Percentiles rank a stretch among this genome's conserved stretches.
Evolutionary conservation across 1,140 invertebrate species (phyloP).

Genomic region (Delia radicum): DNA sequence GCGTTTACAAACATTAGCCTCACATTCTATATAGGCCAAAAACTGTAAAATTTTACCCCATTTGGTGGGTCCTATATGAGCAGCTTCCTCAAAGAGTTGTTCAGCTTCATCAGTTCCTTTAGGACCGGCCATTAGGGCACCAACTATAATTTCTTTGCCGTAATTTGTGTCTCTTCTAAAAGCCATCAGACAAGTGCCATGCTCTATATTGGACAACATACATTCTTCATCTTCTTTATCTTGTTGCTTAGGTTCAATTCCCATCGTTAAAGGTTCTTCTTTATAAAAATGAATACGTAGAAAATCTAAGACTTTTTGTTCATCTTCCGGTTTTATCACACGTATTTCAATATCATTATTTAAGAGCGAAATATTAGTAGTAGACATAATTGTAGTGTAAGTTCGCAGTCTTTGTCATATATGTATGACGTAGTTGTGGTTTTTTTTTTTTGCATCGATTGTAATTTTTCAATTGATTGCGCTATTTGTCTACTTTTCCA

Average conservation of each 20-base stretch:
- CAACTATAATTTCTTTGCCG: slow-evolving; percentile 8
- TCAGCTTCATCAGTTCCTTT: slow-evolving; percentile 27
- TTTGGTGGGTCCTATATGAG: slow-evolving; percentile 19
- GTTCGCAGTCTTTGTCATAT: neutral
- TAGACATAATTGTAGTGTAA: neutral
- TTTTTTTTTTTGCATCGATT: neutral
- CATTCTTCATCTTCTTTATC: slow-evolving; percentile 30
- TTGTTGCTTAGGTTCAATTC: slow-evolving; percentile 31
- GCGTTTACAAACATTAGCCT: slow-evolving; percentile 27
- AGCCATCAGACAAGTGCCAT: slow-evolving; percentile 28
- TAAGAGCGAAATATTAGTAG: neutral
- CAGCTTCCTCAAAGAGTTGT: slow-evolving; percentile 23
- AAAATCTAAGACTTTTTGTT: slow-evolving; percentile 29
- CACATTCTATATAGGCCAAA: slow-evolving; percentile 26
- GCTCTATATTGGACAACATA: slow-evolving; percentile 22
- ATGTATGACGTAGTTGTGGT: neutral
- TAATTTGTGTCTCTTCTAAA: neutral
- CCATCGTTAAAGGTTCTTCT: slow-evolving; percentile 31
- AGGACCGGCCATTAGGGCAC: slow-evolving; percentile 28
- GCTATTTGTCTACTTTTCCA: neutral
- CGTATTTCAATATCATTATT: slow-evolving; percentile 17
- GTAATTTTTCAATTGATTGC: neutral
- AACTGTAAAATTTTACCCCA: slow-evolving; percentile 27
- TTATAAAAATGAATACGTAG: slow-evolving; percentile 27
- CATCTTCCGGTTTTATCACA: slow-evolving; percentile 13